Evolutionary conservation across 2,113 vertebrate species (phyloP).

Genomic region (Mastomys coucha): DNA sequence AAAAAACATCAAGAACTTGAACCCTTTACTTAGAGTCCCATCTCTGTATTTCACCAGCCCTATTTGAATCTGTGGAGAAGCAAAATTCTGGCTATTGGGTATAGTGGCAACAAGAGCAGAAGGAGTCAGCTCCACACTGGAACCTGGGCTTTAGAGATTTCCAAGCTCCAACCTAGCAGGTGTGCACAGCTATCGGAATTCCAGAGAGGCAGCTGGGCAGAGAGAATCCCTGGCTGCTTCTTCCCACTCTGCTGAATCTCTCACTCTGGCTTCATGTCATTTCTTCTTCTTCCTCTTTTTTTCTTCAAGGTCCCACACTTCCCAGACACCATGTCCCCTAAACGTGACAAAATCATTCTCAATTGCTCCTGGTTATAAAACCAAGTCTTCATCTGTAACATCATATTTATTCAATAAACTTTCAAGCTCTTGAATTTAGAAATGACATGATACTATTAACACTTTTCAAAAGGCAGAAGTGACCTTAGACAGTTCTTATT

Average conservation of each 20-base stretch:
- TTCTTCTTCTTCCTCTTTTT: neutral
- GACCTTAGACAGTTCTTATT: conserved; percentile 22
- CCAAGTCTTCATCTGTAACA: neutral
- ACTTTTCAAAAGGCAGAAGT: neutral
- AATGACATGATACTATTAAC: conserved; percentile 14
- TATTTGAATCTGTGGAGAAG: neutral
- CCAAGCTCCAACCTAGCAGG: neutral
- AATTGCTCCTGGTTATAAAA: conserved; percentile 28
- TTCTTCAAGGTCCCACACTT: neutral
- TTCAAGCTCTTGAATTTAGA: conserved; percentile 16
- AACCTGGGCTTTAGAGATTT: neutral
- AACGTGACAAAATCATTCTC: conserved; percentile 17
- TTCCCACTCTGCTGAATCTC: neutral
- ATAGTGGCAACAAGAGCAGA: neutral
- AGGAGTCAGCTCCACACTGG: neutral
- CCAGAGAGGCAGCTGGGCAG: neutral
- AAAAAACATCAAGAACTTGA: neutral
- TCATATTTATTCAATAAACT: conserved; percentile 31
- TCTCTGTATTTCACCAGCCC: neutral
- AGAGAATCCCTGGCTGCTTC: neutral
- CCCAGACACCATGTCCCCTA: neutral
- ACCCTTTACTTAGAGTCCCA: neutral
- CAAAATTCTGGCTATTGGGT: neutral
- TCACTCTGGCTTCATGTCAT: neutral
- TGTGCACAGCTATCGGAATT: neutral